Conservation (phyloP, 2,888 invertebrate species). For the Eupithecia subumbrata region DNA sequence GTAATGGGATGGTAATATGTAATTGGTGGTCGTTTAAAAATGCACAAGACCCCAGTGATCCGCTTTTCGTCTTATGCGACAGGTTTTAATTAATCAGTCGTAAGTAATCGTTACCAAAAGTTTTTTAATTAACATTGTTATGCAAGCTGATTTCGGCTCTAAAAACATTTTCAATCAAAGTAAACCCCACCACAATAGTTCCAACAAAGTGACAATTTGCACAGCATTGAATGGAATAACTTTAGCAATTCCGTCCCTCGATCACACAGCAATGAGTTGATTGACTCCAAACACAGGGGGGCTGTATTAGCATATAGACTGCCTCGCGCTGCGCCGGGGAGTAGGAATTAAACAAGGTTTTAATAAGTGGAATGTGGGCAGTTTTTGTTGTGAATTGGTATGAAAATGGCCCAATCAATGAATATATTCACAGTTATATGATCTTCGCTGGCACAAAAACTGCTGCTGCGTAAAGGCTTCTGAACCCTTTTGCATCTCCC, state of each 20-base stretch:
- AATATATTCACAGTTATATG: neutral
- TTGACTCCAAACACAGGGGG: constrained; percentile 56
- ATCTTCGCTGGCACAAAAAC: neutral
- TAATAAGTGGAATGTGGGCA: constrained; percentile 25
- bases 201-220: constrained; percentile 15
- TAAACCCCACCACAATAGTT: constrained; percentile 4
- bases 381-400: neutral
- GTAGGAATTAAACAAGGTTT: constrained; percentile 24
- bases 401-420: neutral
- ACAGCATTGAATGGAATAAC: constrained; percentile 29
- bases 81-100: neutral
- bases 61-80: neutral
- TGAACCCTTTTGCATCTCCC: neutral
- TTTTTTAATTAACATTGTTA: neutral
- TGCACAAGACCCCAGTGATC: neutral
- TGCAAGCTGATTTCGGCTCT: neutral
- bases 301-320: constrained; percentile 59
- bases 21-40: neutral
- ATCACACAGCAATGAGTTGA: constrained; percentile 51
- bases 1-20: too few species aligned
- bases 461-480: neutral
- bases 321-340: constrained; percentile 34
- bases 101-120: too few species aligned
- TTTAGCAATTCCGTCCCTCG: constrained; percentile 43
- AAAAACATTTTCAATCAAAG: constrained; percentile 2